Percentiles rank a stretch among this genome's conserved stretches.
phyloP scores from a whole-genome alignment of 2,797 vertebrate species.

The Ambastaia sidthimunki region DNA sequence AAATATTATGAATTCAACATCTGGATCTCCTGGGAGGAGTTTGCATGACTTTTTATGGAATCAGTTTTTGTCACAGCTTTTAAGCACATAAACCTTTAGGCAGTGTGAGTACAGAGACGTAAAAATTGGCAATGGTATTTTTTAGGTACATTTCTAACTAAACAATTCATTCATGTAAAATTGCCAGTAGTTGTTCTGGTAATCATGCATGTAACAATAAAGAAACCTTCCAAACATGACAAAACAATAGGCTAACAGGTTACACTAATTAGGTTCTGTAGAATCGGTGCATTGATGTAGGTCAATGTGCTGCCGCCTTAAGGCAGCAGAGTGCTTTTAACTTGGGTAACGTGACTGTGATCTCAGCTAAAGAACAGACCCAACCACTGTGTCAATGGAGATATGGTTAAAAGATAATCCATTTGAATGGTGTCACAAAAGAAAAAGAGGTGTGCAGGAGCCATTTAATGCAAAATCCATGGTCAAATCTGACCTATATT shows the following conservation, averaged over 20 bases:
- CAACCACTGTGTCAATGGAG: conserved; percentile 15
- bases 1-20: conserved; percentile 10
- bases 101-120: not conserved
- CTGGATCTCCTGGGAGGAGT: conserved; percentile 2
- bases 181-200: conserved; percentile 16
- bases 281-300: conserved; percentile 34
- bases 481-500: conserved; percentile 40
- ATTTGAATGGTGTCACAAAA: conserved; percentile 32
- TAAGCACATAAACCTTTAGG: conserved; percentile 49
- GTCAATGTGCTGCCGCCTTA: conserved; percentile 19
- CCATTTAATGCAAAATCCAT: conserved; percentile 11
- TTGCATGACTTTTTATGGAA: not conserved
- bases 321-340: conserved; percentile 30
- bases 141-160: conserved; percentile 43
- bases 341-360: conserved; percentile 3
- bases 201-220: conserved; percentile 31
- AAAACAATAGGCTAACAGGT: conserved; percentile 10
- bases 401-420: conserved; percentile 24
- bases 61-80: conserved; percentile 25
- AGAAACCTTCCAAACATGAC: conserved; percentile 27
- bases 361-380: conserved; percentile 9
- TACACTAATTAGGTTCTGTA: conserved; percentile 35
- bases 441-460: conserved; percentile 11
- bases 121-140: not conserved
- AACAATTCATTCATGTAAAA: conserved; percentile 54